These are phyloP conservation scores for Stenchaetothrips biformis DNA, from an alignment of 2,888 invertebrate species.

Conservation along the genomic window DNA sequence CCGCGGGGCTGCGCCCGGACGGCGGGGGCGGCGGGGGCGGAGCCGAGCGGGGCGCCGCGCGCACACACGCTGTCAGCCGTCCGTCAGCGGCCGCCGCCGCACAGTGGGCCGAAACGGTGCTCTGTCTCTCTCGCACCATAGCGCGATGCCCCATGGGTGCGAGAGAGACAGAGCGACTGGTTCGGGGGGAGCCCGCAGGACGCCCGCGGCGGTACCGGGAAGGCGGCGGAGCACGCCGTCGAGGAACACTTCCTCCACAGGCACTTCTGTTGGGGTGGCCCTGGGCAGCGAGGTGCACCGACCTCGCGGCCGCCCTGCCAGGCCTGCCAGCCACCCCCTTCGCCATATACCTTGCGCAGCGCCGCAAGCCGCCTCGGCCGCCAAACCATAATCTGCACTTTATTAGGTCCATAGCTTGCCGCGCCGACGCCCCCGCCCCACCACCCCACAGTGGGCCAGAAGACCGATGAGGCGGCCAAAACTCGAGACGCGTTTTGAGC, in stretches of 20 bases:
- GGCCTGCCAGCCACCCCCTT: neutral
- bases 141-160: neutral
- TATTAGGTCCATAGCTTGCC: conserved; percentile 14
- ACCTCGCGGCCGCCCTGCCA: neutral
- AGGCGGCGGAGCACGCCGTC: neutral
- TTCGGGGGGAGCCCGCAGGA: neutral
- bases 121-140: neutral
- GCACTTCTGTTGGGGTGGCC: too few species aligned
- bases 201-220: neutral
- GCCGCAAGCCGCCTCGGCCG: neutral
- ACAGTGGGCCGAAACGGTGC: neutral
- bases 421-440: too few species aligned
- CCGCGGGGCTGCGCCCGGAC: neutral
- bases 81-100: neutral
- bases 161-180: neutral
- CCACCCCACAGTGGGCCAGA: too few species aligned
- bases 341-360: neutral
- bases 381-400: conserved; percentile 16
- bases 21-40: neutral
- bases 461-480: too few species aligned
- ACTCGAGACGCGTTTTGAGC: too few species aligned
- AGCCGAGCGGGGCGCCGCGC: neutral
- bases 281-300: neutral
- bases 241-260: neutral
- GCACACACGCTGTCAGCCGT: conserved; percentile 10